Conservation (phyloP, 2,797 vertebrate species). For the Megaceryle alcyon region DNA sequence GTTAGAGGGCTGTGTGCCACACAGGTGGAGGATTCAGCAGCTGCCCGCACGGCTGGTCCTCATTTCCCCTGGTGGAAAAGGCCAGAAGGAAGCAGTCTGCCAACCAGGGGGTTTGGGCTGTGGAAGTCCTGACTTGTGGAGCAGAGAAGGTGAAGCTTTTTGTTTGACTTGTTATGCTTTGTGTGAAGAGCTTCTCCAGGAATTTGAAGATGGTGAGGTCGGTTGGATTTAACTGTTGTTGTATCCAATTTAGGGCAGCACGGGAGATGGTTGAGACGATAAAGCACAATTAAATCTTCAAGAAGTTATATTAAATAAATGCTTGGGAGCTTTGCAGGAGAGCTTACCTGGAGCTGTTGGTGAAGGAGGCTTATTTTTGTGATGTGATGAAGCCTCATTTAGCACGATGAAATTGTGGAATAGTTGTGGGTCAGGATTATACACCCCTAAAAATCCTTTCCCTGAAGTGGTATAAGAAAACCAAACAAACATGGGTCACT, state of each 20-base stretch:
- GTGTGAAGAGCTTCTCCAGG: neutral
- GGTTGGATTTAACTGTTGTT: neutral
- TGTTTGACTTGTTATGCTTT: neutral
- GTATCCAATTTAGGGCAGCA: neutral
- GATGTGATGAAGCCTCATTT: neutral
- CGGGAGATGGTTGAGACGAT: neutral
- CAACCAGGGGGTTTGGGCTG: neutral
- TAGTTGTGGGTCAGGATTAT: slow-evolving; percentile 74
- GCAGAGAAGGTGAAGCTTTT: neutral
- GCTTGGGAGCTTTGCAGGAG: neutral
- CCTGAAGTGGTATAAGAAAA: slow-evolving; percentile 66
- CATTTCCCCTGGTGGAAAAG: neutral
- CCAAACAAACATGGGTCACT: neutral
- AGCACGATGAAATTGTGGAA: slow-evolving; percentile 73
- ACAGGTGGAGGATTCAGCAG: neutral
- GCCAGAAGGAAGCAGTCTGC: neutral
- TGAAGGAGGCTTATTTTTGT: accelerated
- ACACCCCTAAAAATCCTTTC: slow-evolving; percentile 87
- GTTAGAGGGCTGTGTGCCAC: neutral
- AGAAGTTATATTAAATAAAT: accelerated
- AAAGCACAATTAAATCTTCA: neutral
- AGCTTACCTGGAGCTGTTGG: neutral
- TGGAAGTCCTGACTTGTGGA: neutral
- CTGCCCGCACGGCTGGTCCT: neutral
- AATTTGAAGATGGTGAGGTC: neutral